Evolutionary conservation across 2,888 invertebrate genomes (phyloP), one percentile per base, ranked within the genome.

Genomic region (Vandiemenella viatica): DNA sequence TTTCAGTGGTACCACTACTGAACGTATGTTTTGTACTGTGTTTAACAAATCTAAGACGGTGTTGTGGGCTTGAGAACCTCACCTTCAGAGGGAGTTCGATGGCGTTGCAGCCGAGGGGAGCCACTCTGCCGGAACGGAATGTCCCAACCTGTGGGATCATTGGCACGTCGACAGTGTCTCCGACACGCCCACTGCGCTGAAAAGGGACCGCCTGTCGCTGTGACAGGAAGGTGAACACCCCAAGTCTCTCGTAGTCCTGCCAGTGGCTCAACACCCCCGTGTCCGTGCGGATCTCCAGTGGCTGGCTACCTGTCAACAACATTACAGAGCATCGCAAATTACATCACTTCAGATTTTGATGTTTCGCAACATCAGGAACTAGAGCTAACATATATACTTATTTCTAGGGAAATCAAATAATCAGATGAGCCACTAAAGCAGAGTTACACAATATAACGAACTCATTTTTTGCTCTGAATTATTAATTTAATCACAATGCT

Each of bases 231-330:
- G 61, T 59, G 53, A 60, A 62, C 1, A 61, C 60, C 1, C 60
- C 60, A 20, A 62, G 52, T 21, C 59, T 58, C 44, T 61, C 58
- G 50, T 55, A 62, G 53, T 63, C 61, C 44, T 58, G 58, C 63
- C 63, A 63, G 53, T 63, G 63, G 37, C 59, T 58, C 57, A 62
- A 59, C 37, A 63, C 58, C 18, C 62, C 62, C 2, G 61, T 57
- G 50, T 62, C 62, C 17, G 59, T 60, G 18, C 58, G 55, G 13
- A 62, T 48, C 44, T 60, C 59, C 46, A 63, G 49, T n/a, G 47
- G 37, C 19, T 45, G 43, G 10, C 26, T 20, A 56, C 57, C 57
- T 42, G 54, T 46, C 16, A 53, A 49, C 17, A 8, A 13, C 26
- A 26, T 26, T n/a, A n/a, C 2, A n/a, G 10, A 10, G 32, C 32